Evolutionary conservation across 2,888 invertebrate species (phyloP).

Genomic region (Euproctis similis): DNA sequence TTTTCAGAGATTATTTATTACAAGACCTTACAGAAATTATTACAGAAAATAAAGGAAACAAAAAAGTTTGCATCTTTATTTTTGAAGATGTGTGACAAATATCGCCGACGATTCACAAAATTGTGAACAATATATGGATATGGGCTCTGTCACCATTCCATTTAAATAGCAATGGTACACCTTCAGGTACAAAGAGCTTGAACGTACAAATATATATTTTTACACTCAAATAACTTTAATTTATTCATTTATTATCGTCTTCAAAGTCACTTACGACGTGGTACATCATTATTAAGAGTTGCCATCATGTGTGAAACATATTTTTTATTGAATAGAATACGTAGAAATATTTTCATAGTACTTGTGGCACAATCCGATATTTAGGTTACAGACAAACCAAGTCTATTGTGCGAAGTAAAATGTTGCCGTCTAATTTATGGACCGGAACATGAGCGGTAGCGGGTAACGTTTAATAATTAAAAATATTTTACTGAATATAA

Average conservation of each 20-base stretch:
- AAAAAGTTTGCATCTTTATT: too few species aligned
- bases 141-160: too few species aligned
- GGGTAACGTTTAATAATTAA: neutral
- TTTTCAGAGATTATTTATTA: too few species aligned
- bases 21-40: too few species aligned
- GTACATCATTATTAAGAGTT: conserved; percentile 13
- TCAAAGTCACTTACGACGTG: conserved; percentile 1
- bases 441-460: conserved; percentile 23
- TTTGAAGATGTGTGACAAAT: too few species aligned
- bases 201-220: too few species aligned
- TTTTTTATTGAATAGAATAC: conserved; percentile 53
- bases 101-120: too few species aligned
- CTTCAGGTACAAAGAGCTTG: too few species aligned
- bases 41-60: too few species aligned
- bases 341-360: conserved; percentile 44
- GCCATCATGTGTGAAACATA: conserved; percentile 25
- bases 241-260: neutral
- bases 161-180: too few species aligned
- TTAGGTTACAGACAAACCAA: conserved; percentile 68
- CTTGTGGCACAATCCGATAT: conserved; percentile 60
- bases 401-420: conserved; percentile 70
- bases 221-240: neutral
- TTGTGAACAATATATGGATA: too few species aligned
- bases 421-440: conserved; percentile 47
- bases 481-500: too few species aligned